These are phyloP conservation scores for Artibeus lituratus DNA, from an alignment of 2,797 vertebrate species.

Conservation along the genomic window DNA sequence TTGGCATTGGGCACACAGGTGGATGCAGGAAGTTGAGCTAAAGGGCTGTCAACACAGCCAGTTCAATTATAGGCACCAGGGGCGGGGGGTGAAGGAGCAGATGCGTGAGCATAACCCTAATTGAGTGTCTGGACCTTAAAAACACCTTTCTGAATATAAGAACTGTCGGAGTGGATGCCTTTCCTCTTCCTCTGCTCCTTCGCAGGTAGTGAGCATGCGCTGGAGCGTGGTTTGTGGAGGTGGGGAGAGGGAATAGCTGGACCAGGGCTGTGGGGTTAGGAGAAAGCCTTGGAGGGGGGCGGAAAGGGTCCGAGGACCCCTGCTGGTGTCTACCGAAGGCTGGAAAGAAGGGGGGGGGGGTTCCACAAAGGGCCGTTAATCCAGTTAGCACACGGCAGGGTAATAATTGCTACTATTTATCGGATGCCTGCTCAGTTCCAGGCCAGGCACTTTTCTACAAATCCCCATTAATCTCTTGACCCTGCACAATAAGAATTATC, in stretches of 20 bases:
- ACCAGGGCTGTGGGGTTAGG: neutral
- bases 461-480: neutral
- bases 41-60: neutral
- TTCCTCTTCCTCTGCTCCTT: neutral
- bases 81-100: too few species aligned
- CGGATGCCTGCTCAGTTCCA: neutral
- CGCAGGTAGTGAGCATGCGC: neutral
- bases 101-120: neutral
- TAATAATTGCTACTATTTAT: neutral
- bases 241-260: neutral
- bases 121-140: neutral
- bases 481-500: neutral
- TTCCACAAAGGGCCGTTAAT: neutral
- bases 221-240: too few species aligned
- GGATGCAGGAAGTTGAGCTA: neutral
- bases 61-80: neutral
- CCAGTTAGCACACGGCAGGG: neutral
- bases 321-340: neutral
- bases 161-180: neutral
- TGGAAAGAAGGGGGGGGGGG: neutral
- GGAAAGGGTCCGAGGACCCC: neutral
- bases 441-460: neutral
- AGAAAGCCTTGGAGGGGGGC: neutral
- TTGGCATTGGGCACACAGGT: neutral
- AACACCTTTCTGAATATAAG: neutral